Evolutionary conservation across 2,113 vertebrate species (phyloP), one percentile per base, ranked within the genome.

Genomic region (Stegastes partitus): DNA sequence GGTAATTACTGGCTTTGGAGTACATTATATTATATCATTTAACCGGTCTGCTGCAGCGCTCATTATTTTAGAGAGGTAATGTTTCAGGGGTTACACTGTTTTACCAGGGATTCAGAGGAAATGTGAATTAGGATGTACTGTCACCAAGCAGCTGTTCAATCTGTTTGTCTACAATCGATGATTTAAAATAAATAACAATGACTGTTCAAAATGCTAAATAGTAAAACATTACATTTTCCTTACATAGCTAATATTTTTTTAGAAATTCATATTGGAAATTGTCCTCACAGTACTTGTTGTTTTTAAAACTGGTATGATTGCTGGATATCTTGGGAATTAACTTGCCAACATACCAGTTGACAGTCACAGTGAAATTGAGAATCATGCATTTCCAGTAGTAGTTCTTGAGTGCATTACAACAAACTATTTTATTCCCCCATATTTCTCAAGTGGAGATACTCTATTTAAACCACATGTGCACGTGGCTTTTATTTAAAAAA

Each of bases 401-500:
- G 8, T 53, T 25, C 11, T 22, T 31, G 1, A 39, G 15, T 45
- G 34, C 5, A 21, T 44, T 39, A 34, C 11, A 34, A 18, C 31
- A 53, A 34, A 7, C 31, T 34, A 34, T 34, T 34, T 34, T 9
- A 34, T 34, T 34, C 8, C 31, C 31, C 31, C 31, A 34, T 34
- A 34, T 34, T 34, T 34, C 3, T 74, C 2, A 77, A 68, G 21
- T 79, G 16, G 62, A 49, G 22, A 72, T 42, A 1, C 16, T 7
- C 12, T 14, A 42, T 42, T 42, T 42, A 42, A 42, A 42, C 39
- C 11, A 42, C 39, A 28, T 18, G 10, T 55, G 11, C n/a, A 57
- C 19, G 14, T 23, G 7, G 16, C 4, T 64, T 78, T 23, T 25
- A 23, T 59, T 54, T 12, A 3, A 21, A 15, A 42, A 15, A 42